Evolutionary conservation across 2,797 vertebrate species (phyloP).

Genomic region (Sebastes jordani): DNA sequence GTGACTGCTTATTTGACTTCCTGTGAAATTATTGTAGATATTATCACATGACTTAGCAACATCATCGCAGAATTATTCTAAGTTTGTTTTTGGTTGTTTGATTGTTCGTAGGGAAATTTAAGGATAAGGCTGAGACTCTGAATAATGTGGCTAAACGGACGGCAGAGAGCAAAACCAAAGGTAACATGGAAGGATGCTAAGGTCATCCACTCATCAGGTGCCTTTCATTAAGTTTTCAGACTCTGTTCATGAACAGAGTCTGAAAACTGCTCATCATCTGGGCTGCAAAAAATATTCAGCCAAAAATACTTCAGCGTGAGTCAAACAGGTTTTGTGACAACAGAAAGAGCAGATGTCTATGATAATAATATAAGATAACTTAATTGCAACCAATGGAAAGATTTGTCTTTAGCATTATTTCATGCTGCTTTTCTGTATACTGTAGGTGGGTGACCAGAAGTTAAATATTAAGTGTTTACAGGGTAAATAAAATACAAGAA

Average conservation of each 20-base stretch:
- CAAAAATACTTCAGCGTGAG: not conserved
- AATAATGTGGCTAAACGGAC: slow-evolving; percentile 85
- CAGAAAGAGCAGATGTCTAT: not conserved
- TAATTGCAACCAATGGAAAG: not conserved
- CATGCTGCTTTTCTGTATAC: not conserved
- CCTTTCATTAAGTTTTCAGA: slow-evolving; percentile 9
- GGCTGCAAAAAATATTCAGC: not conserved
- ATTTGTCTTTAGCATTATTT: not conserved
- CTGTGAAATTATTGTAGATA: not conserved
- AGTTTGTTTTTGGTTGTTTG: slow-evolving; percentile 33
- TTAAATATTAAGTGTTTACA: not conserved
- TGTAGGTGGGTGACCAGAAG: not conserved
- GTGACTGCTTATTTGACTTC: not conserved
- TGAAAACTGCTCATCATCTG: not conserved
- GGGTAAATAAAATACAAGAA: not conserved
- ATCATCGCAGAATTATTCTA: not conserved
- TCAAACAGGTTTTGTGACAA: not conserved
- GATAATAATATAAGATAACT: not conserved
- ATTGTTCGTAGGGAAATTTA: slow-evolving; percentile 88
- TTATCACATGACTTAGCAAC: not conserved
- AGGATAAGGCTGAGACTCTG: slow-evolving; percentile 87
- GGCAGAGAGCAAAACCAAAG: slow-evolving; percentile 81
- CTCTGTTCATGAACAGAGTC: not conserved
- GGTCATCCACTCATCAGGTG: not conserved
- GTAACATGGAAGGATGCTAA: slow-evolving; percentile 74